Evolutionary conservation across 2,113 vertebrate genomes (phyloP).

Genomic region (Chaetura pelagica): DNA sequence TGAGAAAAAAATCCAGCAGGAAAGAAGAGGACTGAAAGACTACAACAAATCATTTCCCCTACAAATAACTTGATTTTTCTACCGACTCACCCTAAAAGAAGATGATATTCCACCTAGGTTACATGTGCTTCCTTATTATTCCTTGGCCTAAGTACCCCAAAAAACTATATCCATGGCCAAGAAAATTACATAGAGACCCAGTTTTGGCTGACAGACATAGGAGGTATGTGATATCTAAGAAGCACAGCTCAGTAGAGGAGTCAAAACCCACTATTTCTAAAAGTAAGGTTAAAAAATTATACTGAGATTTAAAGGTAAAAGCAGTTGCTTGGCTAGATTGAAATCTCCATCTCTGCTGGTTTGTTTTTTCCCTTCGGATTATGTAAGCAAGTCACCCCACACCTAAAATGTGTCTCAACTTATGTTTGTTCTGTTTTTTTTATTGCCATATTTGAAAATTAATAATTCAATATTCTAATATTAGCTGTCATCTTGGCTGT

Average conservation of each 20-base stretch:
- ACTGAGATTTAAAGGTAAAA: constrained; percentile 22
- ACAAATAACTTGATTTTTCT: constrained; percentile 3
- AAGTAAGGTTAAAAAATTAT: constrained; percentile 29
- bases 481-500: constrained; percentile 91
- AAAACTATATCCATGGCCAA: background rate
- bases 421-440: constrained; percentile 82
- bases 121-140: background rate
- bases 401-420: constrained; percentile 72
- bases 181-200: background rate
- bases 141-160: background rate
- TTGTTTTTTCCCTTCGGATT: constrained; percentile 61
- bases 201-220: background rate
- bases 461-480: constrained; percentile 95
- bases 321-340: constrained; percentile 40
- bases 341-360: constrained; percentile 36
- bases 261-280: constrained; percentile 1
- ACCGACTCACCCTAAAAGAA: background rate
- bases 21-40: background rate
- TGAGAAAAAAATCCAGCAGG: background rate
- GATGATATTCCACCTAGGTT: background rate
- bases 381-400: constrained; percentile 66
- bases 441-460: constrained; percentile 83
- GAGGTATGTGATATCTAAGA: background rate
- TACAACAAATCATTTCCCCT: background rate
- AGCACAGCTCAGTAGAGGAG: background rate